These are phyloP conservation scores for Cephus pulcher DNA, from an alignment of 2,888 invertebrate genomes.

Conservation along the genomic window DNA sequence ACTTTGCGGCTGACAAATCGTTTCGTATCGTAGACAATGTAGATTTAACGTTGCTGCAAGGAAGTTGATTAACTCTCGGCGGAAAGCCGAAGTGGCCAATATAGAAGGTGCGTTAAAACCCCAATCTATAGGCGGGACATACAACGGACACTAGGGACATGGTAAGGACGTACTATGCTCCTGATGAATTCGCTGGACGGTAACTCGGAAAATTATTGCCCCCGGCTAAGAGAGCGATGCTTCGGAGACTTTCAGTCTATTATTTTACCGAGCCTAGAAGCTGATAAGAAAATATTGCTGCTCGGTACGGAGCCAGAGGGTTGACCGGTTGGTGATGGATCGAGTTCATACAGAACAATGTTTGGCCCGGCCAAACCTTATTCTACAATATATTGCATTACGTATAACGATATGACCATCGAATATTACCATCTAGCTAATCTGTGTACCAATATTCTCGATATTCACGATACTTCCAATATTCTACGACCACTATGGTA, in stretches of 20 bases:
- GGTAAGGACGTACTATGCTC: background rate
- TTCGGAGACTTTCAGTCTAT: background rate
- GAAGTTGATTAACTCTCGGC: background rate
- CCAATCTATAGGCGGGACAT: background rate
- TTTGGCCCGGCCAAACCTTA: slow-evolving; percentile 17
- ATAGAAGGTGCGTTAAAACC: background rate
- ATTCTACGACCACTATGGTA: background rate
- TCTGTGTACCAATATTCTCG: slow-evolving; percentile 24
- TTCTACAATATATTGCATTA: slow-evolving; percentile 22
- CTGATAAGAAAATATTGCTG: slow-evolving; percentile 15
- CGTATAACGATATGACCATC: slow-evolving; percentile 13
- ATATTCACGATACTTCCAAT: slow-evolving; percentile 5
- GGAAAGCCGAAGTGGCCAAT: background rate
- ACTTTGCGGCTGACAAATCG: background rate
- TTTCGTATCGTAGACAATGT: background rate
- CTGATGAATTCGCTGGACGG: background rate
- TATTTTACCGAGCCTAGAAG: background rate
- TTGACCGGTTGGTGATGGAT: slow-evolving; percentile 8
- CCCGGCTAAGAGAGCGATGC: background rate
- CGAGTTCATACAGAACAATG: slow-evolving; percentile 12
- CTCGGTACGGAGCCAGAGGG: background rate
- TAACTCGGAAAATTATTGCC: background rate
- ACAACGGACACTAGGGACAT: background rate
- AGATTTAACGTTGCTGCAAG: slow-evolving; percentile 1
- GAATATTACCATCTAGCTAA: slow-evolving; percentile 23